Conservation (phyloP, 2,888 invertebrate species). For the Nemapogon koenigi region DNA sequence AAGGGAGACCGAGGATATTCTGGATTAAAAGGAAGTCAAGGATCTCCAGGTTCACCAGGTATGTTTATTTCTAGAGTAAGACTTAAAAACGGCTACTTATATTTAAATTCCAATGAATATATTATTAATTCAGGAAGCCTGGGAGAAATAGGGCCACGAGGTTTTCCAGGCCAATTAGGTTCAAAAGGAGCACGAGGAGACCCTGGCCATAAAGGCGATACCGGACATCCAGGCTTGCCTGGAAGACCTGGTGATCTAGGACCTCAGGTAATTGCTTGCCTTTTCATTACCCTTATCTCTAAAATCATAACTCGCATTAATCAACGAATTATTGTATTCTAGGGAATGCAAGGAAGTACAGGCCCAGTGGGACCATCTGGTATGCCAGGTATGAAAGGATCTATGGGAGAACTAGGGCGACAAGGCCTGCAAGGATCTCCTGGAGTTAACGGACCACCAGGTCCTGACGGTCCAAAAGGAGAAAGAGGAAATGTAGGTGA, state of each 20-base stretch:
- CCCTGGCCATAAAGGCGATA: slow-evolving; percentile 76
- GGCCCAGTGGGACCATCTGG: slow-evolving; percentile 76
- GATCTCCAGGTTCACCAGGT: slow-evolving; percentile 68
- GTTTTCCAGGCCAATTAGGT: slow-evolving; percentile 69
- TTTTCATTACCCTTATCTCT: too few species aligned
- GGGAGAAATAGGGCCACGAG: slow-evolving; percentile 70
- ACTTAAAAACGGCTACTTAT: neutral
- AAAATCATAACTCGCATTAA: slow-evolving; percentile 5
- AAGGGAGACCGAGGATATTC: slow-evolving; percentile 77
- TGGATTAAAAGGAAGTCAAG: slow-evolving; percentile 78
- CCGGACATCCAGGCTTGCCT: slow-evolving; percentile 76
- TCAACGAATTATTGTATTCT: slow-evolving; percentile 12
- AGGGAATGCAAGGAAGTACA: slow-evolving; percentile 76
- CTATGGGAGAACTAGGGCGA: slow-evolving; percentile 72
- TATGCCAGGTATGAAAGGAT: slow-evolving; percentile 72
- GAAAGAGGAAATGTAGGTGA: slow-evolving; percentile 75
- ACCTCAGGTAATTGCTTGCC: slow-evolving; percentile 69
- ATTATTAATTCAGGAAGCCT: slow-evolving; percentile 47
- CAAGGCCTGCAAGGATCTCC: slow-evolving; percentile 70
- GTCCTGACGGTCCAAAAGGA: slow-evolving; percentile 77
- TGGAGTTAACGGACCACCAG: slow-evolving; percentile 75
- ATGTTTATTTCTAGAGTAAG: slow-evolving; percentile 9
- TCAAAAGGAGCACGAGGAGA: slow-evolving; percentile 79
- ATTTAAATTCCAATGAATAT: neutral
- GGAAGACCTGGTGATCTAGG: slow-evolving; percentile 81